These are phyloP conservation scores for Monopis laevigella DNA, from an alignment of 2,888 invertebrate species.

Conservation along the genomic window DNA sequence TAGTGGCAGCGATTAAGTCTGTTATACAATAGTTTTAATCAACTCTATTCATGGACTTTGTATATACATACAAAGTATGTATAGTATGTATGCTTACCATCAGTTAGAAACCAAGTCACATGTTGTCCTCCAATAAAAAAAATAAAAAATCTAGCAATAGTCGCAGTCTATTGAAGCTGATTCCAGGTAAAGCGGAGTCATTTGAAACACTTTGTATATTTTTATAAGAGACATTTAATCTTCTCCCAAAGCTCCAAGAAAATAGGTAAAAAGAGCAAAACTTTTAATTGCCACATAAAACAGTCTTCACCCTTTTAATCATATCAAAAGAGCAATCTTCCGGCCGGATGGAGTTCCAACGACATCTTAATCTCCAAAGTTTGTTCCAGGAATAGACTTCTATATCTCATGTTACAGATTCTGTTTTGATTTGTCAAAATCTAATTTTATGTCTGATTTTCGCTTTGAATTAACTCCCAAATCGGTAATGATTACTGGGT, in stretches of 20 bases:
- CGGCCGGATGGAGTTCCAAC: slow-evolving; percentile 48
- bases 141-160: too few relatives aligned
- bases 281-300: slow-evolving; percentile 61
- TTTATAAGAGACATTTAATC: slow-evolving; percentile 7
- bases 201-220: too few relatives aligned
- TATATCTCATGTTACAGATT: slow-evolving; percentile 59
- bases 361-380: slow-evolving; percentile 28
- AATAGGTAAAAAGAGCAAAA: slow-evolving; percentile 34
- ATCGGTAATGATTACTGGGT: too few relatives aligned
- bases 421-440: slow-evolving; percentile 59
- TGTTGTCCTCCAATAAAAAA: too few relatives aligned
- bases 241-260: slow-evolving; percentile 9
- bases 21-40: too few relatives aligned
- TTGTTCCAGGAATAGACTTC: slow-evolving; percentile 39
- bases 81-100: too few relatives aligned
- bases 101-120: too few relatives aligned
- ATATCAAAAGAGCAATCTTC: slow-evolving; percentile 64
- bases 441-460: slow-evolving; percentile 45
- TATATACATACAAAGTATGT: too few relatives aligned
- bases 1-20: too few relatives aligned
- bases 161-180: too few relatives aligned
- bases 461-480: slow-evolving; percentile 26
- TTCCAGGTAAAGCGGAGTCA: too few relatives aligned
- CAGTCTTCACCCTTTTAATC: slow-evolving; percentile 64
- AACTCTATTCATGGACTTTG: too few relatives aligned